Evolutionary conservation across 2,113 vertebrate species (phyloP), one percentile per base, ranked within the genome.

Genomic region (Actinemys pallida): DNA sequence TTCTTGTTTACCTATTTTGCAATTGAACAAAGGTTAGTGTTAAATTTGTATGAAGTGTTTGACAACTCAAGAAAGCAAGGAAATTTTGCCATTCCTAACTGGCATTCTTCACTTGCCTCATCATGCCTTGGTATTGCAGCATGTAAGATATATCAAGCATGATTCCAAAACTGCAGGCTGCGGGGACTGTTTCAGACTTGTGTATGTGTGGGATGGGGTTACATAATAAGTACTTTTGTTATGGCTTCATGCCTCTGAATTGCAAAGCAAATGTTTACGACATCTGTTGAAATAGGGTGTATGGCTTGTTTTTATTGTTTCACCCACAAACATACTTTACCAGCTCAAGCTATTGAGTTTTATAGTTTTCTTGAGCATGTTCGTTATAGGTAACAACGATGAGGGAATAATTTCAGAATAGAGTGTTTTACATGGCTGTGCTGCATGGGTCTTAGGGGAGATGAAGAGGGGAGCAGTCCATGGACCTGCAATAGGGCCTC

Each of bases 81-180:
- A 95, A 94, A 5, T 20, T 49, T 50, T 92, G 80, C 24, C 47
- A 39, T 54, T 81, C 84, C 65, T 89, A 95, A 96, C 88, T 96
- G 89, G 57, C n/a, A 89, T 80, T 85, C 31, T 91, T 50, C 87
- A 49, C 95, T 95, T 95, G 96, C 83, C 88, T 52, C 90, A 80
- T 62, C 95, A 83, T 95, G 93, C 75, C 94, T 93, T 88, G 50
- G 20, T 75, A 87, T 96, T 96, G 84, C 31, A 85, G 65, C 50
- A 85, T 57, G 24, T 49, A 93, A 88, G 92, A 82, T 93, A 49
- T 62, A 54, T 92, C 88, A 89, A 88, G 49, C 47, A 84, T 0
- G 0, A 9, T 93, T 93, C 62, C 81, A 96, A 85, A 49, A 93
- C 90, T 90, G 92, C 81, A 90, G 80, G n/a, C 2, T 35, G 45